A percentile compares a stretch with the other conserved stretches of the same genome.
Conservation (phyloP, 2,113 vertebrate species). For the Lampris megalopsis region DNA sequence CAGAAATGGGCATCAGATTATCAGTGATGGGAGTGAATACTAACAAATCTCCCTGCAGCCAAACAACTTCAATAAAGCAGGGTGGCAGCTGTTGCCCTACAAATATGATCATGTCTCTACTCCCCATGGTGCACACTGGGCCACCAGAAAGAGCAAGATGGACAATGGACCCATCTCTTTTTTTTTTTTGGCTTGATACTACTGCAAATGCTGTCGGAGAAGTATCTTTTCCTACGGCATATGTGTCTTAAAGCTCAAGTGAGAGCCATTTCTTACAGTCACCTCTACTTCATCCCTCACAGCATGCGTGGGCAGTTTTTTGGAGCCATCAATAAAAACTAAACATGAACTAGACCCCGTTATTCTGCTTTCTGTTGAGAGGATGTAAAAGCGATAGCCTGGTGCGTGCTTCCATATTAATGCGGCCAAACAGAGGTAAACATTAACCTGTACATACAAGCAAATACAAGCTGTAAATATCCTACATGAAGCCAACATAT, state of each 20-base stretch:
- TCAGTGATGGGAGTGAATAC: slow-evolving; percentile 74
- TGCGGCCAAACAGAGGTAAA: neutral
- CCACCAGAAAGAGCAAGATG: slow-evolving; percentile 71
- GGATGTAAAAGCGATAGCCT: slow-evolving; percentile 2
- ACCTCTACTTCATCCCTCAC: slow-evolving; percentile 58
- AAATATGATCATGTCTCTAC: slow-evolving; percentile 67
- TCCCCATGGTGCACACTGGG: slow-evolving; percentile 39
- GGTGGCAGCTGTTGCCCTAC: slow-evolving; percentile 74
- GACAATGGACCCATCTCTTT: slow-evolving; percentile 22
- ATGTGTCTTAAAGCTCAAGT: slow-evolving; percentile 31
- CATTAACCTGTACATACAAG: slow-evolving; percentile 20
- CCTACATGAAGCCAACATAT: slow-evolving; percentile 34
- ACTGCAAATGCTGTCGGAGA: too few species aligned
- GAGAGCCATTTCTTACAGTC: slow-evolving; percentile 50
- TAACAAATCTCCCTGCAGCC: slow-evolving; percentile 69
- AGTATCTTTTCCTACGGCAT: slow-evolving; percentile 32
- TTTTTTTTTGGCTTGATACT: too few species aligned
- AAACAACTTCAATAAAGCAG: slow-evolving; percentile 59
- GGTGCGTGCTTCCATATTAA: slow-evolving; percentile 11
- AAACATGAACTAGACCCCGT: slow-evolving; percentile 47
- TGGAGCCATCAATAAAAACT: slow-evolving; percentile 43
- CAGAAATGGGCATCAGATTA: slow-evolving; percentile 78
- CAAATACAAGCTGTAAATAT: slow-evolving; percentile 25
- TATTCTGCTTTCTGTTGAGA: slow-evolving; percentile 14
- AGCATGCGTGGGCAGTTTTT: slow-evolving; percentile 45